A percentile compares a stretch with the other conserved stretches of the same genome.
Conservation (phyloP, 2,797 vertebrate genomes). For the Psittacula echo region DNA sequence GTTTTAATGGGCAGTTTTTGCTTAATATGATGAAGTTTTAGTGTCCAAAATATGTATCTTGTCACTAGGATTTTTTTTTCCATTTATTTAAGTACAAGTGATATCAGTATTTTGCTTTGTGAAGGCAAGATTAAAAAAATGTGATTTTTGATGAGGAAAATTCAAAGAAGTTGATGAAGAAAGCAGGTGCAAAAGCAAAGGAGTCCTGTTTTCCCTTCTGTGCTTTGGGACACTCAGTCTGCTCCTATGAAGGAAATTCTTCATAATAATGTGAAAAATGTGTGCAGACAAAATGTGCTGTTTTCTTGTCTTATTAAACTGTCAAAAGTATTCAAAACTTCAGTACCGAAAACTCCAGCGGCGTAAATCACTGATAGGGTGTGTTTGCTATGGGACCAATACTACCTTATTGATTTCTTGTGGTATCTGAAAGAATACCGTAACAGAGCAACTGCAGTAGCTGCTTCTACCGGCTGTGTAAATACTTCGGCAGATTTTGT, state of each 20-base stretch:
- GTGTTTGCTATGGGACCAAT: neutral
- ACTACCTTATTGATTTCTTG: neutral
- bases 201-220: neutral
- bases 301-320: neutral
- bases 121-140: neutral
- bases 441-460: accelerated
- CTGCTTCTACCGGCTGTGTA: neutral
- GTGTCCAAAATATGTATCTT: neutral
- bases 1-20: neutral
- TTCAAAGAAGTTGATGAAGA: neutral
- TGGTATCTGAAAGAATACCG: neutral
- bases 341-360: neutral
- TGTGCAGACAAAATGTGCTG: neutral
- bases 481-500: neutral
- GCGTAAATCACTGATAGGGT: accelerated
- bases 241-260: neutral
- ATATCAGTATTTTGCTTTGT: neutral
- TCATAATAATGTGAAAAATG: neutral
- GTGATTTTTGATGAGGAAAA: neutral
- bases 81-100: neutral
- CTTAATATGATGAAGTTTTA: neutral
- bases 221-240: neutral
- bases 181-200: neutral
- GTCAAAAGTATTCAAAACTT: neutral
- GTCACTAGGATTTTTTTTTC: neutral